Base-by-base conservation (phyloP, 2,888 invertebrate species). In the Pyrgus malvae region DNA sequence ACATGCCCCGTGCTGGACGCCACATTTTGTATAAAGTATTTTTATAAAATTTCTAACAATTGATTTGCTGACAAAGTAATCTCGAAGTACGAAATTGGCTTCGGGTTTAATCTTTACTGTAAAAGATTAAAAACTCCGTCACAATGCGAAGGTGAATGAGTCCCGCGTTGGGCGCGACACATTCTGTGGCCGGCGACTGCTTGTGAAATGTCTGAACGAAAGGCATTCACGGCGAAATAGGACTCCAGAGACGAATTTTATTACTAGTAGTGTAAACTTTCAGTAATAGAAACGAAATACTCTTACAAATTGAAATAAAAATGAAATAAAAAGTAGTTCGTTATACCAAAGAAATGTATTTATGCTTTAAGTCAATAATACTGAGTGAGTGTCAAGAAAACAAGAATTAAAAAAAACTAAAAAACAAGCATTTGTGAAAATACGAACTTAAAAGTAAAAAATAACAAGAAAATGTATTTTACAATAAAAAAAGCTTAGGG, bases 111-210 rank as follows among this genome's bases (percentile, higher is more conserved):
- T 23, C 14, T 23, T 8, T 14, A 23, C 12, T 8, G 8, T 8
- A 16, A 16, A 35, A 41, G 23, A 41, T 25, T 41, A 41, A 41
- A 41, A 41, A 23, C 12, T 25, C 8, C 12, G 12, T 11, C 8
- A 25, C 40, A 41, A 41, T 23, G 23, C 23, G 8, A 7, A 25
- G 23, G 40, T 41, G 40, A 23, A n/a, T 41, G 40, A 8, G 40
- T 9, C 23, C 12, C 23, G 11, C 12, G 40, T 12, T 7, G 23
- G 21, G 21, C 23, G 41, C 41, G 12, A 41, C 16, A 35, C 35
- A 12, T 31, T 31, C 12, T 31, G 29, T n/a, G 11, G 35, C 35
- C 8, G 35, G 12, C 16, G 16, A 2, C 35, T 14, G 16, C 35
- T 14, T 35, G 35, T 16, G 35, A 16, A 14, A 35, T 16, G 16